Conservation (phyloP, 92 coral and sea anemone genomes). For the Epizoanthus illoricatus region DNA sequence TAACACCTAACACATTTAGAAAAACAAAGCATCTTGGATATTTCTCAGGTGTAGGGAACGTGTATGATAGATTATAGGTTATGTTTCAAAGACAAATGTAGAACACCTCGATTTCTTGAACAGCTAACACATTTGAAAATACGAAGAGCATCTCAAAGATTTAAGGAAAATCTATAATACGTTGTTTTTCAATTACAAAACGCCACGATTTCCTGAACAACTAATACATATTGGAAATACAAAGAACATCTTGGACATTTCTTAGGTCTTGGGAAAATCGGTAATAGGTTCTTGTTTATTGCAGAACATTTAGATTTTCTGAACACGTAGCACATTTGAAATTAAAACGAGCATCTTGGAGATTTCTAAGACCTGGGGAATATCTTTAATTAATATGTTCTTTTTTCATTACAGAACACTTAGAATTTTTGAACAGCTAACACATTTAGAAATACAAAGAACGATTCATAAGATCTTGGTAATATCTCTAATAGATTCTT, state of each 20-base stretch:
- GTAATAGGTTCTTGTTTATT: no score
- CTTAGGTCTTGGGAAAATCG: neutral
- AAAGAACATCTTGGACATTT: neutral
- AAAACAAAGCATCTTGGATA: neutral
- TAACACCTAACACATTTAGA: neutral
- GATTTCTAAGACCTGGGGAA: neutral
- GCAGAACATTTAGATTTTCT: no score
- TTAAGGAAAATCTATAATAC: neutral
- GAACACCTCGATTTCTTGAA: constrained; percentile 66
- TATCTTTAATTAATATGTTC: neutral
- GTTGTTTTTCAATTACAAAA: constrained; percentile 41
- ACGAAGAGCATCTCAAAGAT: constrained; percentile 46
- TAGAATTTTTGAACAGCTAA: constrained; percentile 62
- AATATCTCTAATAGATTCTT: neutral
- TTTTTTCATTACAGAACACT: constrained; percentile 52
- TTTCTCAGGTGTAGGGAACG: neutral
- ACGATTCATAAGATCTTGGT: neutral
- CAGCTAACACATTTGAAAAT: constrained; percentile 63
- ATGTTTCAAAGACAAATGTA: neutral
- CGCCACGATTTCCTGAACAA: constrained; percentile 54
- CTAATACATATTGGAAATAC: no score
- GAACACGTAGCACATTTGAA: neutral
- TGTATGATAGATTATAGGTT: neutral
- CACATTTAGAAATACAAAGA: constrained; percentile 63
- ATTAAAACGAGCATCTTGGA: neutral